Evolutionary conservation across 2,113 vertebrate genomes (phyloP).

Genomic region (Solea senegalensis): DNA sequence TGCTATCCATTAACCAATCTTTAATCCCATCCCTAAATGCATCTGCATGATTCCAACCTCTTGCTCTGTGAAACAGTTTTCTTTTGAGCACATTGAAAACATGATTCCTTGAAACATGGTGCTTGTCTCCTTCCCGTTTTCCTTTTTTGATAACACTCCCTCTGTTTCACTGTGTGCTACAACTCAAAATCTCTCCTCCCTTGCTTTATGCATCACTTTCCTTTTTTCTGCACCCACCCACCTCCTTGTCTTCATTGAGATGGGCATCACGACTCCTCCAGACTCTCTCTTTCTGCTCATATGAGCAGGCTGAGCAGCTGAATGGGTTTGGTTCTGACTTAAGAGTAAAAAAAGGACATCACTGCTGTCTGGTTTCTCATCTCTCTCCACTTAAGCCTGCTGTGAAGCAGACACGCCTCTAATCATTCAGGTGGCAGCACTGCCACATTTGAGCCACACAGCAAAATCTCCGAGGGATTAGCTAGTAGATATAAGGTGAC

Average conservation of each 20-base stretch:
- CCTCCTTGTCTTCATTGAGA: slow-evolving; percentile 70
- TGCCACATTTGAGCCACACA: not conserved
- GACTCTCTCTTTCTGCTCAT: slow-evolving; percentile 68
- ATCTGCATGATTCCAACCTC: not conserved
- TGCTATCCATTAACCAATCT: not conserved
- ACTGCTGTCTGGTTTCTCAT: slow-evolving; percentile 46
- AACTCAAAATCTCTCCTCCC: slow-evolving; percentile 33
- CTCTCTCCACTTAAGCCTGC: slow-evolving; percentile 35
- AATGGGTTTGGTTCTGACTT: slow-evolving; percentile 27
- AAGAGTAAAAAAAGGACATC: not conserved
- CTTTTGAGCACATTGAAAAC: slow-evolving; percentile 22
- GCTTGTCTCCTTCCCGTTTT: slow-evolving; percentile 1
- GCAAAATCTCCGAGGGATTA: not conserved
- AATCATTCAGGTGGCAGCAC: slow-evolving; percentile 4
- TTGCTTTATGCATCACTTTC: slow-evolving; percentile 39
- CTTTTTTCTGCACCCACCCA: slow-evolving; percentile 31
- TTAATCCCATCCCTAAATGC: too few relatives aligned
- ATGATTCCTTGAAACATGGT: slow-evolving; percentile 2
- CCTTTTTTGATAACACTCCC: slow-evolving; percentile 1
- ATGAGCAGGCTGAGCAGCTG: slow-evolving; percentile 66
- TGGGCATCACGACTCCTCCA: slow-evolving; percentile 78
- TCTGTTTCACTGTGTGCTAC: slow-evolving; percentile 38
- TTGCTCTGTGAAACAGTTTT: not conserved
- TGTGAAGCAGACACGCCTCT: slow-evolving; percentile 8
- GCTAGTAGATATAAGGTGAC: slow-evolving; percentile 2